Base-by-base conservation (phyloP, 1,140 invertebrate species). In the Plectus sambesii region DNA sequence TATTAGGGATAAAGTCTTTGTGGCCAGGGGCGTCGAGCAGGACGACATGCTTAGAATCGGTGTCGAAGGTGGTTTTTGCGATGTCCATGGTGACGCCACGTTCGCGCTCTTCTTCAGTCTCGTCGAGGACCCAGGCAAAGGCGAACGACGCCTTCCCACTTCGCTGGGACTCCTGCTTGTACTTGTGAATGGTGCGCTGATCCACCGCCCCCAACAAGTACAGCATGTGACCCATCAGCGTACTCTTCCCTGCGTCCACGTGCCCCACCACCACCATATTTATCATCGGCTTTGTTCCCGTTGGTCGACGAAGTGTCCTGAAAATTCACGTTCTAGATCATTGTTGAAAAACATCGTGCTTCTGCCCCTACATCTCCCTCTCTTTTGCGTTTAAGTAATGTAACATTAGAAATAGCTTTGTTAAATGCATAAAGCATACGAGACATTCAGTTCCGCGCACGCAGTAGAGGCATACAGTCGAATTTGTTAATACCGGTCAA, bases 71-170 rank as follows among this genome's bases (percentile, higher is more conserved):
- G 1, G 85, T 85, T 56, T 85, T 81, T 3, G 88, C 92, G 44
- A 97, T 80, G 73, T 98, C 93, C 85, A 97, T 97, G 6, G 93
- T 97, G 26, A 97, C 90, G 36, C 84, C 84, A 45, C 82, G 76
- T 53, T 77, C 76, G 4, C 92, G 79, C 74, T 99, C 92, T 73
- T 98, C 92, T 5, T 87, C 87, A 52, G 88, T 96, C 75, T 97
- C 89, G 75, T 99, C 94, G n/a, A 99, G 73, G 6, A 98, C 87
- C 93, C 93, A 99, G 12, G 93, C 93, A 75, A 87, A 98, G 73
- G 87, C 84, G 66, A 98, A 99, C 37, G 88, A 93, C 57, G 92
- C 85, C 73, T 99, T 99, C 0, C 94, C 94, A 55, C 90, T 72
- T 70, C 97, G 96, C 67, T 87, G 87, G 42, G 92, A 92, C 63